Percentiles rank a stretch among this genome's conserved stretches.
Conservation (phyloP, 2,113 vertebrate species). For the Raja brachyura region DNA sequence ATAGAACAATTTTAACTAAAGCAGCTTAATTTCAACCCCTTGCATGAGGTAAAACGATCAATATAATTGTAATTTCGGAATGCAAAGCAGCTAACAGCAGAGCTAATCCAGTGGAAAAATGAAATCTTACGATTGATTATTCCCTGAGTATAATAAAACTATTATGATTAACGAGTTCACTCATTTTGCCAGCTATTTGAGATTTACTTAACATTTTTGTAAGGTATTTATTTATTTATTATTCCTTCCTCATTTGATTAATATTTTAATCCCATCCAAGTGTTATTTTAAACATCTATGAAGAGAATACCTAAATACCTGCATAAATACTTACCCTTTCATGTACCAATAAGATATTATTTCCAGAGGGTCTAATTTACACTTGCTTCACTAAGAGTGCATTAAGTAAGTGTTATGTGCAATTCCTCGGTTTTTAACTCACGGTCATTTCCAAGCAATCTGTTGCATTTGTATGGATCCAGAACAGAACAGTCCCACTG, state of each 20-base stretch:
- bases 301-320: not conserved
- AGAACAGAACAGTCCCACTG: not conserved
- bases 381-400: not conserved
- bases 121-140: not conserved
- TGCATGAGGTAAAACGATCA: not conserved
- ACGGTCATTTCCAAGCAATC: not conserved
- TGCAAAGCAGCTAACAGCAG: not conserved
- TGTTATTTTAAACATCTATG: not conserved
- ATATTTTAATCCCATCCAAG: not conserved
- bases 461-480: not conserved
- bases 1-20: not conserved
- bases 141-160: not conserved
- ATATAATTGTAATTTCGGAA: not conserved
- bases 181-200: not conserved
- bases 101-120: not conserved
- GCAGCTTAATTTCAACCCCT: not conserved
- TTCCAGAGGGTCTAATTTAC: not conserved
- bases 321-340: not conserved
- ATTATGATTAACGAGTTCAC: not conserved
- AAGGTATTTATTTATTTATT: slow-evolving; percentile 21
- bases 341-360: not conserved
- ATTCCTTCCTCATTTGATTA: not conserved
- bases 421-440: not conserved
- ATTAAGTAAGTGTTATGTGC: not conserved
- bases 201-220: not conserved